A percentile compares a stretch with the other conserved stretches of the same genome.
Conservation (phyloP, 2,797 vertebrate genomes). For the Lates japonicus region DNA sequence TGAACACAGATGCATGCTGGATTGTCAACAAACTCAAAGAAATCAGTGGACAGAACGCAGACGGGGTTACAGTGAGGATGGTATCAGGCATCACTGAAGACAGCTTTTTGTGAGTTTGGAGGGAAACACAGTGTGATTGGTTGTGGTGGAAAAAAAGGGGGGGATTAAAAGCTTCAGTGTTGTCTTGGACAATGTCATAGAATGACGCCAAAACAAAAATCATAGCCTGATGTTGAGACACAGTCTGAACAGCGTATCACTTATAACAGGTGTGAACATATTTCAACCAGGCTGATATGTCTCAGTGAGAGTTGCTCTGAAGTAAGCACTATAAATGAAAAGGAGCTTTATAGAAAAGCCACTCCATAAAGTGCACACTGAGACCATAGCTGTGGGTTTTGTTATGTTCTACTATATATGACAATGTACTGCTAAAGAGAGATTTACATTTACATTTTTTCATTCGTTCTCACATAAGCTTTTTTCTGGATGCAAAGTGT, state of each 20-base stretch:
- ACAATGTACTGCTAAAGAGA: neutral
- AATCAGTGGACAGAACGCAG: constrained; percentile 57
- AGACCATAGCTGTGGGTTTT: neutral
- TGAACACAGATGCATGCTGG: constrained; percentile 77
- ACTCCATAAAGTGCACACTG: neutral
- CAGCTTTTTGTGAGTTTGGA: constrained; percentile 1
- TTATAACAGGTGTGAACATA: constrained; percentile 35
- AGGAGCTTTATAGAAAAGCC: constrained; percentile 10
- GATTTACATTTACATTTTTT: constrained; percentile 34
- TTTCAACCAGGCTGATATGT: constrained; percentile 12
- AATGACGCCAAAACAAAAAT: constrained; percentile 14
- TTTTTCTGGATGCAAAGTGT: constrained; percentile 20
- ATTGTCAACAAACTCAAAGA: constrained; percentile 53
- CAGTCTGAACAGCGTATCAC: neutral
- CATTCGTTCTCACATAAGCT: constrained; percentile 14
- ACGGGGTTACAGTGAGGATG: constrained; percentile 29
- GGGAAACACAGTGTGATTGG: constrained; percentile 9
- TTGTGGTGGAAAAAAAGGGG: neutral
- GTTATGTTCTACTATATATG: neutral
- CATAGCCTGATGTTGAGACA: constrained; percentile 26
- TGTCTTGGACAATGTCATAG: neutral
- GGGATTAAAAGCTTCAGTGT: neutral
- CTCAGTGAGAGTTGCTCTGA: neutral
- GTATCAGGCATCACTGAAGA: constrained; percentile 33
- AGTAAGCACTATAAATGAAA: neutral